Conservation (phyloP, 2,113 vertebrate species). For the Triplophysa rosa region DNA sequence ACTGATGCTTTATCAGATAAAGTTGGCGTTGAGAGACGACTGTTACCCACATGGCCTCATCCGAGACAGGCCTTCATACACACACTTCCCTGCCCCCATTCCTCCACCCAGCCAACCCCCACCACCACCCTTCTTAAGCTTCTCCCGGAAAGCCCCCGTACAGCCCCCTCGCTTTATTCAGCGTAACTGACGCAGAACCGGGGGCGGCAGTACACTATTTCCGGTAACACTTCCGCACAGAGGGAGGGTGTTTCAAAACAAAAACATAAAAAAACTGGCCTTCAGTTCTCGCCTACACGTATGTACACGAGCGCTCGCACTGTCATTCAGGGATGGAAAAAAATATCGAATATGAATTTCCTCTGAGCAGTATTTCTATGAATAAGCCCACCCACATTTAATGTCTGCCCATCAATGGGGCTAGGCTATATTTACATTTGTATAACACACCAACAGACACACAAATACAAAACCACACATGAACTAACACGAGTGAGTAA, state of each 20-base stretch:
- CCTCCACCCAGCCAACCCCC: slow-evolving; percentile 33
- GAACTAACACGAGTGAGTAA: not conserved
- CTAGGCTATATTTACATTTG: slow-evolving; percentile 67
- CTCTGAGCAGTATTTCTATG: slow-evolving; percentile 76
- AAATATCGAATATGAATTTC: slow-evolving; percentile 76
- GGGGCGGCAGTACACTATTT: slow-evolving; percentile 65
- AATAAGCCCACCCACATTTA: slow-evolving; percentile 74
- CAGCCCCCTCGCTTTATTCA: slow-evolving; percentile 67
- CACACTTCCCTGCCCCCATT: slow-evolving; percentile 50
- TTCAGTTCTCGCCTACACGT: slow-evolving; percentile 38
- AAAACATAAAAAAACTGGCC: slow-evolving; percentile 63
- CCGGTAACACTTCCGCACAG: slow-evolving; percentile 72
- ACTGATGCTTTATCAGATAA: slow-evolving; percentile 31
- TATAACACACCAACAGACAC: slow-evolving; percentile 4
- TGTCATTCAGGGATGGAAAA: slow-evolving; percentile 73
- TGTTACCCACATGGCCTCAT: slow-evolving; percentile 69
- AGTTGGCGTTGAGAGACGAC: slow-evolving; percentile 38
- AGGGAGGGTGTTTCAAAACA: slow-evolving; percentile 65
- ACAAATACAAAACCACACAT: slow-evolving; percentile 20
- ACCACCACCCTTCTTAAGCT: slow-evolving; percentile 48
- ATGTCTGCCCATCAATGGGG: slow-evolving; percentile 64
- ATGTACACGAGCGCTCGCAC: slow-evolving; percentile 36
- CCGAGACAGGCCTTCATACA: slow-evolving; percentile 64
- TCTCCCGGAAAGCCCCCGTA: slow-evolving; percentile 70
- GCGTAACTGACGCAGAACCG: slow-evolving; percentile 72